Percentiles rank a stretch among this genome's conserved stretches.
These are phyloP conservation scores for Habroteleia sp. DNA, from an alignment of 2,888 invertebrate species.

Conservation along the genomic window DNA sequence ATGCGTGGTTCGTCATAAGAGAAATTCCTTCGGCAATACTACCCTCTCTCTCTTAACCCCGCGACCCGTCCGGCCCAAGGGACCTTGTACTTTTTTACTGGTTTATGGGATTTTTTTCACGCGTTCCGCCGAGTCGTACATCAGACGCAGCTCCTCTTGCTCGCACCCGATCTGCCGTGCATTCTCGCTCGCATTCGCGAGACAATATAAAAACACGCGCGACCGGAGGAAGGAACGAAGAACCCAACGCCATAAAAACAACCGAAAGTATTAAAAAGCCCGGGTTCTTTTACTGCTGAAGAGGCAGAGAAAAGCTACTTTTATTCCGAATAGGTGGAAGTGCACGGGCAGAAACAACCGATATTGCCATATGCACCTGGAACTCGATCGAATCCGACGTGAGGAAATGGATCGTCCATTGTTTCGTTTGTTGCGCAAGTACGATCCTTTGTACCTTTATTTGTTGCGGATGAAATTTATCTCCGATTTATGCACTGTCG, in stretches of 20 bases:
- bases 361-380: conserved; percentile 63
- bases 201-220: conserved; percentile 52
- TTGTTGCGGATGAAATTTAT: conserved; percentile 39
- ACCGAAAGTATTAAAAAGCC: conserved; percentile 80
- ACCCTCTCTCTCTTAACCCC: conserved; percentile 67
- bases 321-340: conserved; percentile 54
- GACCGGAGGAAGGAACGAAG: conserved; percentile 55
- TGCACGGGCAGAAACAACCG: conserved; percentile 45
- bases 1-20: conserved; percentile 80
- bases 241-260: conserved; percentile 76
- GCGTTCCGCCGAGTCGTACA: conserved; percentile 78
- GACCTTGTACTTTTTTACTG: conserved; percentile 79
- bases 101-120: conserved; percentile 81
- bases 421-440: conserved; percentile 54
- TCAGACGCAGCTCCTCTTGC: conserved; percentile 73
- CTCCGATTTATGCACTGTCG: conserved; percentile 40
- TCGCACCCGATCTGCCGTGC: conserved; percentile 37
- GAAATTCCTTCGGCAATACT: conserved; percentile 79
- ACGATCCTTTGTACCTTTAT: conserved; percentile 32
- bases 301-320: conserved; percentile 54
- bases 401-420: conserved; percentile 58
- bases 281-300: conserved; percentile 76
- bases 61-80: conserved; percentile 60
- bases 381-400: conserved; percentile 51
- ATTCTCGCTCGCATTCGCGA: conserved; percentile 40